Evolutionary conservation across 2,888 invertebrate genomes (phyloP), one percentile per base, ranked within the genome.

Genomic region (Polyommatus icarus): DNA sequence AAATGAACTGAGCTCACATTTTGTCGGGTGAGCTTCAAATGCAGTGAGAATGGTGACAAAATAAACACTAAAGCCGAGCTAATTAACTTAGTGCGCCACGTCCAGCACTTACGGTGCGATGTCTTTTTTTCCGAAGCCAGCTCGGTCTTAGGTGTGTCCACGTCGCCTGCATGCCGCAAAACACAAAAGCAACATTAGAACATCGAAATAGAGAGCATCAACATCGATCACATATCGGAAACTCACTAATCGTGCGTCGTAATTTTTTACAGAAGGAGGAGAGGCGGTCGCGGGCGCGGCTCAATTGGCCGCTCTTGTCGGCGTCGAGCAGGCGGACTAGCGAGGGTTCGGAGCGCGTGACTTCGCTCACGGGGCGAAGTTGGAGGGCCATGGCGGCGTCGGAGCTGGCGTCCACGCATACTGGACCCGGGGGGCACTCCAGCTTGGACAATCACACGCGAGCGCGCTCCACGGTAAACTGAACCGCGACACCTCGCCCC

Each of bases 131-230:
- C 94, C 85, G 92, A 86, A 88, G 91, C 89, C 90, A 90, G 90
- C 89, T 93, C 94, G 88, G 86, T 85, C 90, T 91, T 92, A 90
- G 92, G 89, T 85, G 93, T 89, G 85, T 94, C 90, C 94, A 93
- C 92, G 91, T 94, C 90, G 91, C 94, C 93, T 94, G 93, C 86
- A 85, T 84, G 87, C 88, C 87, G 89, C 89, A 91, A 91, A 92
- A 93, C 90, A 93, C 92, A 94, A 93, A 93, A 93, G 91, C 91
- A 91, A 86, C 89, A 93, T 94, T 93, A 93, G 91, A 92, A 93
- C 89, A 93, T 90, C 90, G 83, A 89, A 84, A 82, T 85, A 84
- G 82, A 84, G 85, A 86, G 85, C 80, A 85, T 57, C 54, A 54
- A 77, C 77, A 71, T 32, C 61, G 67, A 77, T 76, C 67, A 77